A percentile compares a stretch with the other conserved stretches of the same genome.
Conservation (phyloP, 2,888 invertebrate genomes). For the Trachelus tabidus region DNA sequence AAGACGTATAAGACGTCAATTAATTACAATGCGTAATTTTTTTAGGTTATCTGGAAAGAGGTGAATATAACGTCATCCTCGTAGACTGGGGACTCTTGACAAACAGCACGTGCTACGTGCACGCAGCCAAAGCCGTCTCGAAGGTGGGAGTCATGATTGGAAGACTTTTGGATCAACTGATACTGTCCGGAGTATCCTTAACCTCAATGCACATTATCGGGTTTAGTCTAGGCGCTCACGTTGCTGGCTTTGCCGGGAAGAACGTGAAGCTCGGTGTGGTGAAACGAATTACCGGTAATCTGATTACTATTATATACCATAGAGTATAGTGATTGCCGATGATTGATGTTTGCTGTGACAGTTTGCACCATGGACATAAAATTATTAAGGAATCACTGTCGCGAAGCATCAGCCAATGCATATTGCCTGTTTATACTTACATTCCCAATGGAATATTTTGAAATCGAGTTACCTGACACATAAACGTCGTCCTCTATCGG, state of each 20-base stretch:
- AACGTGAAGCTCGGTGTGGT: constrained; percentile 24
- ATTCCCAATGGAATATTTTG: not conserved
- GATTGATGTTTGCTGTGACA: not conserved
- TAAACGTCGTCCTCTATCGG: not conserved
- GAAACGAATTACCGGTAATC: constrained; percentile 25
- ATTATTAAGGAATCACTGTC: not conserved
- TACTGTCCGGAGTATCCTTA: constrained; percentile 18
- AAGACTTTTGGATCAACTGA: constrained; percentile 23
- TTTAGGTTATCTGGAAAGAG: constrained; percentile 21
- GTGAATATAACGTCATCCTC: constrained; percentile 22
- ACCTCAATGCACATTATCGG: constrained; percentile 21
- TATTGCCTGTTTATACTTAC: not conserved
- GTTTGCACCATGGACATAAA: not conserved
- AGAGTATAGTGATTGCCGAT: not conserved
- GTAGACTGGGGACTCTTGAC: constrained; percentile 22
- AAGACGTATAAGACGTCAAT: no score
- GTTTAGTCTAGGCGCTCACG: constrained; percentile 22
- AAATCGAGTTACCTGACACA: not conserved
- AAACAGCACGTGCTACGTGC: constrained; percentile 27
- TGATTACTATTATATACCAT: not conserved
- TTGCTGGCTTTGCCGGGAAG: constrained; percentile 22
- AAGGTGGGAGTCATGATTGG: constrained; percentile 21
- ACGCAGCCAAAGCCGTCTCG: constrained; percentile 21
- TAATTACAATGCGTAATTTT: not conserved
- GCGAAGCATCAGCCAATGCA: not conserved